Evolutionary conservation across 2,113 vertebrate genomes (phyloP).

Genomic region (Nyctereutes procyonoides): DNA sequence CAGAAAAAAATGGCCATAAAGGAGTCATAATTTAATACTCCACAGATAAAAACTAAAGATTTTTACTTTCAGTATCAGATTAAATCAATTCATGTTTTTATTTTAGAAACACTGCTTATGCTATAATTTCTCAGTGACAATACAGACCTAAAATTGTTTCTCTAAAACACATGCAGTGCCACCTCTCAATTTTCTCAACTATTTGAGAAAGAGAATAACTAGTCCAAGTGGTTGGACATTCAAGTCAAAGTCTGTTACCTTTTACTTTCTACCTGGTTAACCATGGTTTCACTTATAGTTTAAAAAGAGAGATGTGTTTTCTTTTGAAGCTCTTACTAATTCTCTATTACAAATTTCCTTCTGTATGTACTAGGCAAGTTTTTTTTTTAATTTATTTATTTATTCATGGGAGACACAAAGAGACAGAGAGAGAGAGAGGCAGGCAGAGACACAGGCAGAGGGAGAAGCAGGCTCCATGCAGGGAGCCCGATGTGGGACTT

Average conservation of each 20-base stretch:
- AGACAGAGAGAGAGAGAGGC: too few species aligned
- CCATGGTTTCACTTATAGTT: background rate
- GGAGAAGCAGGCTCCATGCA: too few species aligned
- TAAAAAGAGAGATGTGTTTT: background rate
- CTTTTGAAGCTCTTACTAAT: slow-evolving; percentile 17
- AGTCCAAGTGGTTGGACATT: background rate
- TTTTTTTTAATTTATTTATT: background rate
- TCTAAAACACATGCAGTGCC: background rate
- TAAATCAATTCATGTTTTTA: slow-evolving; percentile 29
- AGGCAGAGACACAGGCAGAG: too few species aligned
- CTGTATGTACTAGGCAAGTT: background rate
- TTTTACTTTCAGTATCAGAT: slow-evolving; percentile 39
- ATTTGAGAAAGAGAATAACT: slow-evolving; percentile 6
- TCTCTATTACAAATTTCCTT: slow-evolving; percentile 22
- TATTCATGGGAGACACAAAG: too few species aligned
- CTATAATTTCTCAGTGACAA: background rate
- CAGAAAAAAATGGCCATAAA: background rate
- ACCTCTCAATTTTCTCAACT: background rate
- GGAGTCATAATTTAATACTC: background rate
- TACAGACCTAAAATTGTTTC: background rate
- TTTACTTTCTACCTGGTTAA: slow-evolving; percentile 10
- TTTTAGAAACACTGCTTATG: slow-evolving; percentile 6
- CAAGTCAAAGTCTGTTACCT: background rate
- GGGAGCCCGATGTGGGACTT: too few species aligned
- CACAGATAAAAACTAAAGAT: slow-evolving; percentile 22